Percentiles rank a stretch among this genome's conserved stretches.
Evolutionary conservation across 37 sponge, comb jelly and placozoan species (phyloP).

Genomic region (Aphrocallistes beatrix): DNA sequence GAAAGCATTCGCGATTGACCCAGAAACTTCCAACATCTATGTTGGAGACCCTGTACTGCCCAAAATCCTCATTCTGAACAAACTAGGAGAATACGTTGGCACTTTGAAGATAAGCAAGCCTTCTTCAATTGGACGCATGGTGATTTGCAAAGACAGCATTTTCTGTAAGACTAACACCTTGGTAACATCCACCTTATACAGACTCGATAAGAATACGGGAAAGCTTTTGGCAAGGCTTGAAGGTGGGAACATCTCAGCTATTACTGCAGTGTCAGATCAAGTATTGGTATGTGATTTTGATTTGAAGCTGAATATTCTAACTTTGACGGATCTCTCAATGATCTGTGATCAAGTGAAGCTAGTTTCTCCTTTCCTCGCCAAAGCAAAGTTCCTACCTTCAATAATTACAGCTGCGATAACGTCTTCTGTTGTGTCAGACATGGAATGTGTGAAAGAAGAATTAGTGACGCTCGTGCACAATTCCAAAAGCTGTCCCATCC

Average conservation of each 20-base stretch:
- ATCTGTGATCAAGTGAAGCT: not conserved
- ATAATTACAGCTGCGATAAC: not conserved
- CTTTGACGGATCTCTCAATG: not conserved
- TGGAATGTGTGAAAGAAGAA: not conserved
- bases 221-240: not conserved
- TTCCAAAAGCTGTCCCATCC: not conserved
- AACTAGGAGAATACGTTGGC: not conserved
- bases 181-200: not conserved
- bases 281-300: no score
- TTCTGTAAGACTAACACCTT: not conserved
- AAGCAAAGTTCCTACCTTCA: not conserved
- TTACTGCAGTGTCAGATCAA: not conserved
- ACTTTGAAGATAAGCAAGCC: not conserved
- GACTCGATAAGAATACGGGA: not conserved
- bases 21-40: not conserved
- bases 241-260: not conserved
- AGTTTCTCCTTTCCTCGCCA: not conserved
- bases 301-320: not conserved
- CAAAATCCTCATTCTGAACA: not conserved
- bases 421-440: no score
- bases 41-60: not conserved
- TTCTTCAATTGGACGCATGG: not conserved
- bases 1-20: not conserved
- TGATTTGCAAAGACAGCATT: not conserved
- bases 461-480: not conserved